Evolutionary conservation across 2,797 vertebrate genomes (phyloP), one percentile per base, ranked within the genome.

Genomic region (Nasua narica): DNA sequence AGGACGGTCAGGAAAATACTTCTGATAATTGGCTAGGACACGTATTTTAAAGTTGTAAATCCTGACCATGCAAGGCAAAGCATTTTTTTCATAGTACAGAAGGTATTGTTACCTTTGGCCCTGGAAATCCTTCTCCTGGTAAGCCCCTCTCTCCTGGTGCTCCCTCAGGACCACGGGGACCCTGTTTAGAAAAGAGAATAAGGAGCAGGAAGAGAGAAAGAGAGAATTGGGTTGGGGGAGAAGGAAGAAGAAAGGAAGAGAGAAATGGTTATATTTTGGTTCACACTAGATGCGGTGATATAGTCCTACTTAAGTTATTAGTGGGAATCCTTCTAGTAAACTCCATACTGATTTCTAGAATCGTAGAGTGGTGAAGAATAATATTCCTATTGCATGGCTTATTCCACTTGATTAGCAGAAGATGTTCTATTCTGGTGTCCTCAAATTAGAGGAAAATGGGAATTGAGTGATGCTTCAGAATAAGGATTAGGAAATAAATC

Each of bases 111-210:
- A 99, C 99, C 99, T 99, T 99, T 65, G 98, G 97, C 21, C 99
- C 99, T 94, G 98, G 98, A 94, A 99, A 95, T 32, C 99, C 99
- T 87, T 99, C 99, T 93, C 99, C 99, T 23, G 98, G 90, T 5
- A 84, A 85, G 77, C 99, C 99, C 58, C 87, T 97, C 91, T 98
- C 99, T 91, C 99, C 99, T 94, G 98, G 99, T n/a, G 62, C 27
- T 97, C 99, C 99, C 10, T 96, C 46, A 25, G 97, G 96, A 93
- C 99, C 99, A 54, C 94, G 94, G 43, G 95, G 97, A 91, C 99
- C 99, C 99, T 99, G 27, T 76, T 81, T 58, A 92, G 18, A 93
- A 87, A 84, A 82, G 10, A 4, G 78, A 9, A 27, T 81, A 82
- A 52, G 43, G 32, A 72, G 1, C 0, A 65, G 35, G 50, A 72